Base-by-base conservation (phyloP, 2,113 vertebrate genomes). In the Rhagologus leucostigma region DNA sequence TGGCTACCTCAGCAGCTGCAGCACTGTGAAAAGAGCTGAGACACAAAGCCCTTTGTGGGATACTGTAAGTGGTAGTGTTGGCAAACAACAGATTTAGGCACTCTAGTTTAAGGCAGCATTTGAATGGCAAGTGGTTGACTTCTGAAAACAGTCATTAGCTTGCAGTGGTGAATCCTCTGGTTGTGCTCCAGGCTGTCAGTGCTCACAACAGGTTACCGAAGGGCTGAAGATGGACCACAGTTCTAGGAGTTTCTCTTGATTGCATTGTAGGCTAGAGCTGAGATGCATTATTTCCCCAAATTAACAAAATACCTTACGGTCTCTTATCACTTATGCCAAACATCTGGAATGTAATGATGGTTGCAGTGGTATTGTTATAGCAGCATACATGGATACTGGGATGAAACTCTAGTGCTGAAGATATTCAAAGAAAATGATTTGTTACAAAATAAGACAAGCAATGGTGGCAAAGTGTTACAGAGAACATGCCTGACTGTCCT, bases 91-190 rank as follows among this genome's bases (percentile, higher is more conserved):
- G 98, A 91, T 97, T 98, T 95, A 98, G 98, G 98, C 98, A 98
- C 98, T 98, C 96, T 47, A 97, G 98, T 98, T 98, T 99, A 99
- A 99, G 98, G 98, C 98, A 98, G 98, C 97, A 91, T 96, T 97
- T 98, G 98, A 98, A 98, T 97, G 96, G 97, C 95, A 98, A 98
- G 98, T 98, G 97, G 98, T 98, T 98, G 97, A 98, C 97, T 97
- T 97, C 79, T 95, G 87, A 95, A 75, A 98, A 98, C 84, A 98
- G 98, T 98, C 93, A 32, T 95, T 96, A 96, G 96, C 97, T 97
- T 95, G 95, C 93, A 96, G 97, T 91, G 96, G 94, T 96, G 96
- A 98, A 96, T 94, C 97, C 97, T 95, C 84, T 96, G 97, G 97
- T 96, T 95, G 87, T 86, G 96, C 94, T 96, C 94, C 94, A 96